phyloP scores from a whole-genome alignment of 2,113 vertebrate genomes.

The Myotis davidii region DNA sequence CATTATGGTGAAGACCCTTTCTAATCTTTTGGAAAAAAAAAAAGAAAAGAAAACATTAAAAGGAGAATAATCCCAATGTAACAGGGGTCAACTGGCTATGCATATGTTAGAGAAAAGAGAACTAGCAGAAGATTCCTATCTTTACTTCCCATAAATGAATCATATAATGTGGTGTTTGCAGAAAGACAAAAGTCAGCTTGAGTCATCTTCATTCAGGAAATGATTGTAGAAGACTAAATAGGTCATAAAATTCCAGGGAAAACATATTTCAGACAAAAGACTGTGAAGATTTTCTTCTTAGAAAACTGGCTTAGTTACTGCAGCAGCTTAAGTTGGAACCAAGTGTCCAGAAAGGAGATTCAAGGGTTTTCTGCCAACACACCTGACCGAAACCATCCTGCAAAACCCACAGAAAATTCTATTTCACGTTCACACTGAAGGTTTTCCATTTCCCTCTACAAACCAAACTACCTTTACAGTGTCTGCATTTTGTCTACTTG shows the following conservation, averaged over 20 bases:
- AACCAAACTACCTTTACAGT: neutral
- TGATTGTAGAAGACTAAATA: neutral
- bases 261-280: neutral
- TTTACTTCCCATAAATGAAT: neutral
- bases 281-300: constrained; percentile 1
- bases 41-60: constrained; percentile 28
- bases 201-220: constrained; percentile 39
- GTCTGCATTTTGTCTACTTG: accelerated
- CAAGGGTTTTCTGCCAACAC: neutral
- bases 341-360: neutral
- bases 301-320: neutral
- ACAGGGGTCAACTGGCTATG: neutral
- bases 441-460: neutral
- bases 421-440: accelerated
- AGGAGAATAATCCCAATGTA: neutral
- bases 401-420: accelerated
- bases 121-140: accelerated
- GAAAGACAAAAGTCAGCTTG: neutral
- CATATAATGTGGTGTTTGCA: accelerated
- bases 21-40: neutral
- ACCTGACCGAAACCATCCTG: neutral
- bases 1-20: neutral
- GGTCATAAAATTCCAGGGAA: constrained; percentile 42
- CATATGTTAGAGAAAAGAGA: neutral
- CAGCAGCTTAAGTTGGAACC: neutral